A percentile compares a stretch with the other conserved stretches of the same genome.
phyloP scores from a whole-genome alignment of 1,140 invertebrate genomes.

The Pemphigus obesinymphae region DNA sequence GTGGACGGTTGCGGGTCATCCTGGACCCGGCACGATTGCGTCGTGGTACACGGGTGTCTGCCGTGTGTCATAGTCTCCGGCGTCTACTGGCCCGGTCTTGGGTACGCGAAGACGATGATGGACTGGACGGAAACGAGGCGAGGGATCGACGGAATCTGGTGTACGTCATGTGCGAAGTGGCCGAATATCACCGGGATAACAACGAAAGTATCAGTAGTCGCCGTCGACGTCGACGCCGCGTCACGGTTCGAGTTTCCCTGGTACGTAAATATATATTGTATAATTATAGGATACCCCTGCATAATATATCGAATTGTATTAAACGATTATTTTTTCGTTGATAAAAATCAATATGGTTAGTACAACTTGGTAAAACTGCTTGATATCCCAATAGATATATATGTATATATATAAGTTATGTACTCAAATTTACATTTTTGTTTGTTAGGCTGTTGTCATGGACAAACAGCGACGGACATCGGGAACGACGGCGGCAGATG shows the following conservation, averaged over 20 bases:
- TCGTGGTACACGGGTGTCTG: background rate
- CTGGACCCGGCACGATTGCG: background rate
- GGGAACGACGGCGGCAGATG: background rate
- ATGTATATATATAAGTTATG: too few relatives aligned
- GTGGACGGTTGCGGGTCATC: background rate
- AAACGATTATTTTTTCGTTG: too few relatives aligned
- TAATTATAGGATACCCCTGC: too few relatives aligned
- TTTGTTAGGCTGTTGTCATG: background rate
- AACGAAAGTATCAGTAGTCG: background rate
- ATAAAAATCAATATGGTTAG: too few relatives aligned
- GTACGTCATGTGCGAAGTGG: constrained; percentile 19
- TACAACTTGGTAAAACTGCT: too few relatives aligned
- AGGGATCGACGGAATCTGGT: background rate
- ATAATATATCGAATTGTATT: too few relatives aligned
- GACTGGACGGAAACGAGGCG: background rate
- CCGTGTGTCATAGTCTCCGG: constrained; percentile 11
- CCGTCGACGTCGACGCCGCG: background rate
- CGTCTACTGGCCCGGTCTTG: background rate
- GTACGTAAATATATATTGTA: background rate
- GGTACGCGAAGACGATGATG: background rate
- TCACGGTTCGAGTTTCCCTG: background rate
- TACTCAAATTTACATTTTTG: too few relatives aligned
- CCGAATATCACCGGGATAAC: background rate
- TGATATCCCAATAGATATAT: too few relatives aligned
- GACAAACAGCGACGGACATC: background rate